Evolutionary conservation across 53 echinoderm and acorn worm genomes (phyloP).

Genomic region (Patiria pectinifera): DNA sequence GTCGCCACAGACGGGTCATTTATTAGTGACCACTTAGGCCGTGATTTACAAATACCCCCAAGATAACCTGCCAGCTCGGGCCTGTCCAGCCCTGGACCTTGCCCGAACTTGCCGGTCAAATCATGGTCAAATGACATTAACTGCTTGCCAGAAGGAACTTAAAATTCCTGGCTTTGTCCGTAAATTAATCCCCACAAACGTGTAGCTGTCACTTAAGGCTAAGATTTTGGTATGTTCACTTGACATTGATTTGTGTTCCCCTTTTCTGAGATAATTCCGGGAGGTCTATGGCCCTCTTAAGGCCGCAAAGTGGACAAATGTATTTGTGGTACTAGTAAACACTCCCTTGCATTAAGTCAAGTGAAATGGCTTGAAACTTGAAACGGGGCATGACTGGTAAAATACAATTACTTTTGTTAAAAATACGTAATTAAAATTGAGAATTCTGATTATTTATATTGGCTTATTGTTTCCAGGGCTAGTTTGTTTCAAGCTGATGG

Average conservation of each 20-base stretch:
- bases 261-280: neutral
- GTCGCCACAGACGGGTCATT: neutral
- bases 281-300: neutral
- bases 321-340: neutral
- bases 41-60: conserved; percentile 5
- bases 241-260: neutral
- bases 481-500: no score
- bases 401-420: no score
- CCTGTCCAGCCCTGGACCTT: neutral
- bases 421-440: no score
- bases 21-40: neutral
- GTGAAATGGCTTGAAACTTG: neutral
- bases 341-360: neutral
- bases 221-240: neutral
- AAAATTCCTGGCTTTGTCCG: conserved; percentile 10
- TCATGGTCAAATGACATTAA: neutral
- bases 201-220: neutral
- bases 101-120: neutral
- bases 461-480: no score
- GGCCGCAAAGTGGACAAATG: neutral
- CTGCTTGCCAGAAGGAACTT: neutral
- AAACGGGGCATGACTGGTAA: no score
- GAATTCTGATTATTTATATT: no score
- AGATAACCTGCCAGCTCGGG: neutral
- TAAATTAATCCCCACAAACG: conserved; percentile 28